Evolutionary conservation across 2,797 vertebrate species (phyloP).

Genomic region (Poecilia wingei): DNA sequence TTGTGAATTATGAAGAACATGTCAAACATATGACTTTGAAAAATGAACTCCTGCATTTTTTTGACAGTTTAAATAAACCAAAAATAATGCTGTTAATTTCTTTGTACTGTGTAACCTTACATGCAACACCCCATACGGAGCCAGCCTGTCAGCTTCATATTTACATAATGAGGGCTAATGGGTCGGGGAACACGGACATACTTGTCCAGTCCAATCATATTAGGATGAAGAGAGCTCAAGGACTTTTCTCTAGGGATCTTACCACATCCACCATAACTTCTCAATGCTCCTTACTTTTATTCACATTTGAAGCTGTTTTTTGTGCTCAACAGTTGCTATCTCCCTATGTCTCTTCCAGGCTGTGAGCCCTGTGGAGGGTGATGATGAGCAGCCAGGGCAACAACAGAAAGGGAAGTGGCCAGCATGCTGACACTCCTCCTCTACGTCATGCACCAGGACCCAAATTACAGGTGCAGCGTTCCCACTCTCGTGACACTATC

Average conservation of each 20-base stretch:
- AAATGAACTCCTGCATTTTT: too few species aligned
- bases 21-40: too few species aligned
- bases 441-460: constrained; percentile 84
- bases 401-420: constrained; percentile 80
- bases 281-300: background rate
- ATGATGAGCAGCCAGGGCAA: constrained; percentile 93
- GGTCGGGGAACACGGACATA: constrained; percentile 36
- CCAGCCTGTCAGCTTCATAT: constrained; percentile 34
- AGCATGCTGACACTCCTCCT: constrained; percentile 68
- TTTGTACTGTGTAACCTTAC: too few species aligned
- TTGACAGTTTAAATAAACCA: too few species aligned
- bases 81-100: too few species aligned
- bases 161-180: constrained; percentile 59
- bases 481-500: constrained; percentile 91
- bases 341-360: constrained; percentile 73
- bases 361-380: constrained; percentile 81
- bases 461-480: constrained; percentile 94
- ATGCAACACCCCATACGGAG: too few species aligned
- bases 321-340: constrained; percentile 21
- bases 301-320: constrained; percentile 2
- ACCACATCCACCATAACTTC: background rate
- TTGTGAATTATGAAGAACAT: too few species aligned
- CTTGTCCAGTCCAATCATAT: constrained; percentile 49
- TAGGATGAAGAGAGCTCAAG: constrained; percentile 26
- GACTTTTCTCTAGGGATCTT: constrained; percentile 6